Evolutionary conservation across 2,797 vertebrate species (phyloP).

Genomic region (Ceyx erithaca): DNA sequence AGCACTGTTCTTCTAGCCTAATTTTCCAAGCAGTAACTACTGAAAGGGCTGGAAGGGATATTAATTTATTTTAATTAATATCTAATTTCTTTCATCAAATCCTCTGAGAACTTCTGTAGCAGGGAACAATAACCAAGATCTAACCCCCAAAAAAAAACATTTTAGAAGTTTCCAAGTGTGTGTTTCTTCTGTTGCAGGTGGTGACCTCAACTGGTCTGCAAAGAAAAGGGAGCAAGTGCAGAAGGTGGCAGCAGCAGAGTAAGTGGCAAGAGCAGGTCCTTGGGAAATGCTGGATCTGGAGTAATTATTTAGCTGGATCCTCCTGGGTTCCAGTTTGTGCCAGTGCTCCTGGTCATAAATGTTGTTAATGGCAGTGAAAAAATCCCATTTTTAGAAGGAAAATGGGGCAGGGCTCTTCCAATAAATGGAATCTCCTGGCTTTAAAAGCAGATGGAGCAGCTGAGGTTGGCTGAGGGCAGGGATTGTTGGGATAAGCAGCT

Average conservation of each 20-base stretch:
- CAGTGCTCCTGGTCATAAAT: too few relatives aligned
- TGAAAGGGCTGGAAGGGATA: not conserved
- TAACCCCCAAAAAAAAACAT: accelerated
- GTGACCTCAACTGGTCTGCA: conserved; percentile 90
- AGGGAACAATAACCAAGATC: accelerated
- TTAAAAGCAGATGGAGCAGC: not conserved
- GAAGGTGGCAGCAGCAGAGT: conserved; percentile 86
- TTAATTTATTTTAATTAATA: not conserved
- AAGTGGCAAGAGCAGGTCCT: conserved; percentile 69
- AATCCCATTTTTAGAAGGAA: not conserved
- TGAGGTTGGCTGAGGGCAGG: not conserved
- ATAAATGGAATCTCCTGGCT: not conserved
- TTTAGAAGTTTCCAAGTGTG: accelerated
- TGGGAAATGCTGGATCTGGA: not conserved
- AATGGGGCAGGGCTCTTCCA: not conserved
- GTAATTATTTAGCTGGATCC: not conserved
- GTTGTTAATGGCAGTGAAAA: not conserved
- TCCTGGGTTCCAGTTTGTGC: too few relatives aligned
- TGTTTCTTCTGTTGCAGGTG: conserved; percentile 77
- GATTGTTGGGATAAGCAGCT: not conserved
- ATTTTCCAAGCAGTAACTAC: not conserved
- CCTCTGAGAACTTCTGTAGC: not conserved
- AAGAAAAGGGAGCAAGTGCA: conserved; percentile 83
- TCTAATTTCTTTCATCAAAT: not conserved
- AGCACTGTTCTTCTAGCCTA: not conserved